Conservation (phyloP, 1,140 invertebrate genomes). For the Bombus balteatus region DNA sequence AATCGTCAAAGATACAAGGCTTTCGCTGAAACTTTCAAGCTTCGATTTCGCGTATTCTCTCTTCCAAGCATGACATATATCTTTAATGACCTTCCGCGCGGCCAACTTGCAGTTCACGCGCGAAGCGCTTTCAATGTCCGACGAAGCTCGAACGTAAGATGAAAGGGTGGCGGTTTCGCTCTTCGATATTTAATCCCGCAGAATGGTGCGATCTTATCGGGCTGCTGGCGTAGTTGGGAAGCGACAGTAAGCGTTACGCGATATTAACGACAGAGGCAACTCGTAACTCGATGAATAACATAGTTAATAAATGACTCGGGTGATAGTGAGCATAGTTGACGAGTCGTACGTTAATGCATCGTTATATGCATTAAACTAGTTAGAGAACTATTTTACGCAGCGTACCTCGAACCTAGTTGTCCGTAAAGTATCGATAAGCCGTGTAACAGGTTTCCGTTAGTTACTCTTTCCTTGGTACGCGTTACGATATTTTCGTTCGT, state of each 20-base stretch:
- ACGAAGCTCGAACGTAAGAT: not conserved
- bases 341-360: conserved; percentile 34
- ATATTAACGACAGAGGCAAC: conserved; percentile 37
- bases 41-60: not conserved
- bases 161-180: not conserved
- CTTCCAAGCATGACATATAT: not conserved
- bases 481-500: conserved; percentile 4
- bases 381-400: conserved; percentile 33
- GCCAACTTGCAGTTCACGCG: not conserved
- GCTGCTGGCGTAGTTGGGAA: not conserved
- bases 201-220: not conserved
- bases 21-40: not conserved
- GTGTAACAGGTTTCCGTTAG: too few relatives aligned
- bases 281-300: conserved; percentile 46
- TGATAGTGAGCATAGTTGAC: conserved; percentile 41
- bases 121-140: not conserved
- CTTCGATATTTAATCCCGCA: conserved; percentile 24
- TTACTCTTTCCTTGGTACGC: too few relatives aligned
- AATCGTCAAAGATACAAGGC: not conserved
- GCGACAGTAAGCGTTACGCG: conserved; percentile 21
- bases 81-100: conserved; percentile 22
- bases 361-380: conserved; percentile 44
- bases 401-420: conserved; percentile 15
- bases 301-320: conserved; percentile 33
- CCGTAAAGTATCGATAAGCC: conserved; percentile 37